These are phyloP conservation scores for Lobophora halterata DNA, from an alignment of 2,888 invertebrate species.

Conservation along the genomic window DNA sequence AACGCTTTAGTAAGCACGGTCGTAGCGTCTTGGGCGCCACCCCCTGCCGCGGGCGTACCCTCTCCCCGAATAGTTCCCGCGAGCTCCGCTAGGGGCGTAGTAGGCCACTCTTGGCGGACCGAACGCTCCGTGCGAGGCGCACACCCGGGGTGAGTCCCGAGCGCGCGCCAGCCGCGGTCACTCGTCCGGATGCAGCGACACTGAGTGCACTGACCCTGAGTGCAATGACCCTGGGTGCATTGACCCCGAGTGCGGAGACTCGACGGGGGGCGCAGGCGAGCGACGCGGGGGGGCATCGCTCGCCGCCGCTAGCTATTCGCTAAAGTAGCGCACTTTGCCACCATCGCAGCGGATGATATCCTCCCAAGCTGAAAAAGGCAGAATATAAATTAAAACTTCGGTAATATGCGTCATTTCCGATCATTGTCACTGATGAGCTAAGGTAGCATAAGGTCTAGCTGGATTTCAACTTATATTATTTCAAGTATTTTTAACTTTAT, in stretches of 20 bases:
- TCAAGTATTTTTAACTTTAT: too few relatives aligned
- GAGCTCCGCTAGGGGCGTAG: background rate
- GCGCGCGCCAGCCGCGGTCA: background rate
- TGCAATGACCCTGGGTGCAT: too few relatives aligned
- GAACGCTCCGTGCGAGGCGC: background rate
- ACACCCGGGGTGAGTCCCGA: background rate
- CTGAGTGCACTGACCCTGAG: background rate
- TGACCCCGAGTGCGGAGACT: background rate
- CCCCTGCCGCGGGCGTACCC: background rate
- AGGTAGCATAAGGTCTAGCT: too few relatives aligned
- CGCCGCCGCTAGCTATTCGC: slow-evolving; percentile 49
- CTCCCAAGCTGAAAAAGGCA: slow-evolving; percentile 85
- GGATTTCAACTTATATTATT: too few relatives aligned
- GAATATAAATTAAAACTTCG: background rate
- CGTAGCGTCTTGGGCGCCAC: background rate
- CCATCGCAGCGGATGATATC: slow-evolving; percentile 81
- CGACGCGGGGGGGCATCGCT: slow-evolving; percentile 3
- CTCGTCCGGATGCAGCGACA: background rate
- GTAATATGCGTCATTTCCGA: too few relatives aligned
- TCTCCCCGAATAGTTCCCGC: too few relatives aligned
- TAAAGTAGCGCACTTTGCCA: slow-evolving; percentile 73
- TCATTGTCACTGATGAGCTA: too few relatives aligned
- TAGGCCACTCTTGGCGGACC: too few relatives aligned
- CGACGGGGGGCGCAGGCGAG: slow-evolving; percentile 3
- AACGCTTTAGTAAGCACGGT: too few relatives aligned